Percentiles rank a stretch among this genome's conserved stretches.
Conservation (phyloP, 1,140 invertebrate species). For the Rhynchophorus ferrugineus region DNA sequence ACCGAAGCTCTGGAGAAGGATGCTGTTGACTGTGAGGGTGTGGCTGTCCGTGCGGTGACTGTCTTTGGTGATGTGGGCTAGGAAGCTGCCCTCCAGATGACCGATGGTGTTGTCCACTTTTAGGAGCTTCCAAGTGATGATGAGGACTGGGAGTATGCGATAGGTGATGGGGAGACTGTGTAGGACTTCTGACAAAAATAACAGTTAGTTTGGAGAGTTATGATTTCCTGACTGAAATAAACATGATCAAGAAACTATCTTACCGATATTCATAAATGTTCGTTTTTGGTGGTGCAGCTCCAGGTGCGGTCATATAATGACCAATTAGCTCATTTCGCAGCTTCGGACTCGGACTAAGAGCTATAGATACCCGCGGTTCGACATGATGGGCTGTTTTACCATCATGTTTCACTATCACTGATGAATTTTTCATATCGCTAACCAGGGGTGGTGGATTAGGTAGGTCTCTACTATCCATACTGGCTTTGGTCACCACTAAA, state of each 20-base stretch:
- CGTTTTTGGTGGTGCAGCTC: conserved; percentile 25
- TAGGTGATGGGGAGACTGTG: conserved; percentile 48
- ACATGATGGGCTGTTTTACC: conserved; percentile 51
- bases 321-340: conserved; percentile 50
- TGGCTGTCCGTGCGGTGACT: conserved; percentile 41
- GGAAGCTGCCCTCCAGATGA: conserved; percentile 38
- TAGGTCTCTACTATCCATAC: conserved; percentile 43
- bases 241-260: too few species aligned
- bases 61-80: conserved; percentile 42
- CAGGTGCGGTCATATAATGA: conserved; percentile 49
- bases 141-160: conserved; percentile 35
- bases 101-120: conserved; percentile 32
- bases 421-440: conserved; percentile 62
- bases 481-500: conserved; percentile 38
- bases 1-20: conserved; percentile 44
- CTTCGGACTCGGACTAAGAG: conserved; percentile 57
- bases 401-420: conserved; percentile 73
- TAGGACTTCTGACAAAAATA: conserved; percentile 47
- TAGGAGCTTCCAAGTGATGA: conserved; percentile 36
- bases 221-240: too few species aligned
- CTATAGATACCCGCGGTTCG: conserved; percentile 48
- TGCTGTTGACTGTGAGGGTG: conserved; percentile 40
- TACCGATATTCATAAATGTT: conserved; percentile 45
- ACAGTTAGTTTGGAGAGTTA: too few species aligned
- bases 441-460: conserved; percentile 54